These are phyloP conservation scores for human (Homo sapiens) DNA, from an alignment of 2,113 vertebrate genomes.

Conservation along the genomic window GRCh38 chr5:149310001-149310500, in stretches of 20 bases:
- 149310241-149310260: not conserved
- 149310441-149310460: not conserved
- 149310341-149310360: not conserved
- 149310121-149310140: conserved; percentile 97
- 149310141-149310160: not conserved
- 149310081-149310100: conserved; percentile 93
- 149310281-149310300: not conserved
- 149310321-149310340: not conserved
- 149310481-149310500: not conserved
- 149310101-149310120: conserved; percentile 97
- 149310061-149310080: conserved; percentile 93
- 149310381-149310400: not conserved
- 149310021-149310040: conserved; percentile 95
- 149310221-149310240: not conserved
- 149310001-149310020: conserved; percentile 91
- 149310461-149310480: too few relatives aligned
- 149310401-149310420: not conserved
- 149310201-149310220: not conserved
- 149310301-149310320: not conserved
- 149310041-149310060: conserved; percentile 96
- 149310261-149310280: too few relatives aligned
- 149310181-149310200: not conserved
- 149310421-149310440: not conserved
- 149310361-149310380: not conserved
- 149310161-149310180: not conserved